phyloP scores from a whole-genome alignment of 1,140 invertebrate species.

The Calliphora vicina region DNA sequence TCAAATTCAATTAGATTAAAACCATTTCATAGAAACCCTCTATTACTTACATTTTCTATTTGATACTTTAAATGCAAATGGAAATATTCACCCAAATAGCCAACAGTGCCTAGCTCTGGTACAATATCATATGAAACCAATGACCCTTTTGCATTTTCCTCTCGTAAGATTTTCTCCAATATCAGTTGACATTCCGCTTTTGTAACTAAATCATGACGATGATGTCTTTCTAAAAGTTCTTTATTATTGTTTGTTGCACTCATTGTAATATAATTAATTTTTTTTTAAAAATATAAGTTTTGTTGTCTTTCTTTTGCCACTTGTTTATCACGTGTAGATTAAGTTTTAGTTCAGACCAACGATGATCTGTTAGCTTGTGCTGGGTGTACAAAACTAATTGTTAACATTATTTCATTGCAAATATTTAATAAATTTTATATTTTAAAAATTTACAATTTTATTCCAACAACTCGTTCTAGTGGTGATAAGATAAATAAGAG shows the following conservation, averaged over 20 bases:
- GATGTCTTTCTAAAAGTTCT: constrained; percentile 17
- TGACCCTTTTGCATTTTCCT: constrained; percentile 40
- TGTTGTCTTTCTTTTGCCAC: too few species aligned
- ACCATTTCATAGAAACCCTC: not conserved
- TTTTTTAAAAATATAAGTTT: not conserved
- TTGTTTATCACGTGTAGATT: too few species aligned
- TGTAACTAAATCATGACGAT: constrained; percentile 41
- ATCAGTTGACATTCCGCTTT: constrained; percentile 48
- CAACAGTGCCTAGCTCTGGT: constrained; percentile 48
- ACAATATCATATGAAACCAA: constrained; percentile 46
- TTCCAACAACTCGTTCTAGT: too few species aligned
- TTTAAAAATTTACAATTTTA: too few species aligned
- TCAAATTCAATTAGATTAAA: not conserved
- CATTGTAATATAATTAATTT: constrained; percentile 3
- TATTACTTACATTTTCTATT: constrained; percentile 35
- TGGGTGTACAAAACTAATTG: too few species aligned
- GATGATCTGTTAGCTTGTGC: too few species aligned
- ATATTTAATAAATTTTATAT: too few species aligned
- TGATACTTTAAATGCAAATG: constrained; percentile 49
- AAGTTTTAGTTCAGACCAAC: too few species aligned
- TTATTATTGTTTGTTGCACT: not conserved
- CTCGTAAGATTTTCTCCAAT: constrained; percentile 45
- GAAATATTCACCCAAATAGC: constrained; percentile 57
- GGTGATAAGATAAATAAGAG: too few species aligned
- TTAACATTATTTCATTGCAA: too few species aligned